Conservation (phyloP, 2,888 invertebrate genomes). For the Anticlea derivata region DNA sequence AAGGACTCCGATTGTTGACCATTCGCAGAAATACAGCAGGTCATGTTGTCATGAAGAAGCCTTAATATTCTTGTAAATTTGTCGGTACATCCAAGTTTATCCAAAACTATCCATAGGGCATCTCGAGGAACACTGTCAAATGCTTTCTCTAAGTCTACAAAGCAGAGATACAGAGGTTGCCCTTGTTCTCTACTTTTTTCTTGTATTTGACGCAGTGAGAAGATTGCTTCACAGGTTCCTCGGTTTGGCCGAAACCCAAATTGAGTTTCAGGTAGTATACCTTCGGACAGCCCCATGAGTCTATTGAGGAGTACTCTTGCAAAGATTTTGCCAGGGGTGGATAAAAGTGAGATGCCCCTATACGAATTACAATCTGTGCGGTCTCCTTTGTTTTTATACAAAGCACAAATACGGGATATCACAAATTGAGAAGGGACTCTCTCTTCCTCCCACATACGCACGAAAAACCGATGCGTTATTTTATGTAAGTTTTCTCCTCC, state of each 20-base stretch:
- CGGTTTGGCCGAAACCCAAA: constrained; percentile 10
- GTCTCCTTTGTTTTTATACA: neutral
- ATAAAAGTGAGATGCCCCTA: constrained; percentile 5
- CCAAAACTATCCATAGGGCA: too few species aligned
- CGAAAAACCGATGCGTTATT: neutral
- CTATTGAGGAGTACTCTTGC: constrained; percentile 4
- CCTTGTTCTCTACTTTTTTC: too few species aligned
- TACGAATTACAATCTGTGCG: constrained; percentile 8
- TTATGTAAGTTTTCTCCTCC: constrained; percentile 1
- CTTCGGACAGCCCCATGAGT: neutral
- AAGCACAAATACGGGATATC: neutral
- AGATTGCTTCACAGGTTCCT: too few species aligned
- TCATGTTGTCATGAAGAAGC: too few species aligned
- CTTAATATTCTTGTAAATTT: too few species aligned
- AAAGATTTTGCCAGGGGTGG: neutral
- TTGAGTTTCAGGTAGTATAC: constrained; percentile 6
- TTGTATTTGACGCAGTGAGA: too few species aligned
- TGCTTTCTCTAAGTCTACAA: too few species aligned
- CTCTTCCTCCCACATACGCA: neutral
- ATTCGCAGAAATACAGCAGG: too few species aligned
- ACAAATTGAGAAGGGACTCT: neutral
- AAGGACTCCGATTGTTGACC: too few species aligned
- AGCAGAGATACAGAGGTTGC: too few species aligned
- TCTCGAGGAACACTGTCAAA: too few species aligned
- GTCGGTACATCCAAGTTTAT: too few species aligned